Evolutionary conservation across 2,797 vertebrate genomes (phyloP).

Genomic region (Tarsius wallacei): DNA sequence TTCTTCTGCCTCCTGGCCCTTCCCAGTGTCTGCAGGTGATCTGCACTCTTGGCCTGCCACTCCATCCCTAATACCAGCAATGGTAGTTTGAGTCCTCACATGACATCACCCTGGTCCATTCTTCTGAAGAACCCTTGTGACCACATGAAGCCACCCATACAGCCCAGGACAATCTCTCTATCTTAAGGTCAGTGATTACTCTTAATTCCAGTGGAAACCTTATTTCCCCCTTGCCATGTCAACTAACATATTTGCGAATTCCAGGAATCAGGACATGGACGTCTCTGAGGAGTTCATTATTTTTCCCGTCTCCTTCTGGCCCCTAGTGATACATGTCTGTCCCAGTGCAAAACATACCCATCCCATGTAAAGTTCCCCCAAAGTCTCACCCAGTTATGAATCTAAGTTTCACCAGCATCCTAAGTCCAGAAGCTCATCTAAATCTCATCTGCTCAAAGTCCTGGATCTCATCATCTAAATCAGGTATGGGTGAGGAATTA

Average conservation of each 20-base stretch:
- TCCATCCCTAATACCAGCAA: neutral
- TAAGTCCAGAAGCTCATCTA: neutral
- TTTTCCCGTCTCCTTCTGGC: neutral
- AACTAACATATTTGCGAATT: neutral
- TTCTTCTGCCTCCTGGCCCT: neutral
- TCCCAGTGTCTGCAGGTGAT: neutral
- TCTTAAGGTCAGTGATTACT: neutral
- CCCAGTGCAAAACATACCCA: neutral
- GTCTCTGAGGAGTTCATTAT: neutral
- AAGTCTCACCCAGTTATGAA: neutral
- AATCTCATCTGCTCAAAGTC: neutral
- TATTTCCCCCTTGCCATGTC: neutral
- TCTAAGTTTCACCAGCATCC: neutral
- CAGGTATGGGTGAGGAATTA: neutral
- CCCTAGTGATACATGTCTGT: neutral
- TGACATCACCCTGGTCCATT: neutral
- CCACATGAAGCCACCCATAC: neutral
- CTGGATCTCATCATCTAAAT: neutral
- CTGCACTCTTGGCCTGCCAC: neutral
- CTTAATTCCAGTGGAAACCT: neutral
- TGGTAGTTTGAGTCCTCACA: neutral
- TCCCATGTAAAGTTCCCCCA: neutral
- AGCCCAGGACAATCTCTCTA: neutral
- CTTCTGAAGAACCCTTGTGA: neutral
- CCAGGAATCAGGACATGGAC: neutral